phyloP scores from a whole-genome alignment of 2,888 invertebrate species.

The Coelopa pilipes region DNA sequence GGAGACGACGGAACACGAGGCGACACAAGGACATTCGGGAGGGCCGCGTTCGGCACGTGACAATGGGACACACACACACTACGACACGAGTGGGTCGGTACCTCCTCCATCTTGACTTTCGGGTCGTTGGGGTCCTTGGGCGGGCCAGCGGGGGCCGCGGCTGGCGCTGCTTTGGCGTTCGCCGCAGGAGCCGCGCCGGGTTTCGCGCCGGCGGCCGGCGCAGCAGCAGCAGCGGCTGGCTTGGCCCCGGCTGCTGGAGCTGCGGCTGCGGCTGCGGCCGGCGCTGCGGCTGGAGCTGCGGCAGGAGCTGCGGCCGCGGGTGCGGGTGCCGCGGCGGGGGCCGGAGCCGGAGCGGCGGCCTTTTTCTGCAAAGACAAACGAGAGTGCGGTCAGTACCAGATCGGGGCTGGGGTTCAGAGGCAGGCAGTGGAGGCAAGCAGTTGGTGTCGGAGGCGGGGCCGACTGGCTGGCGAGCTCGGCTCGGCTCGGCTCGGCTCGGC shows the following conservation, averaged over 20 bases:
- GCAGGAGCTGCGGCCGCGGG: conserved; percentile 45
- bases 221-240: conserved; percentile 43
- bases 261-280: conserved; percentile 45
- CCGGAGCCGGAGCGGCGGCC: conserved; percentile 51
- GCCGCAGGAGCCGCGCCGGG: conserved; percentile 46
- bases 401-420: background rate
- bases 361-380: conserved; percentile 57
- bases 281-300: conserved; percentile 43
- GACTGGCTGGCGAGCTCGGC: background rate
- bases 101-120: conserved; percentile 62
- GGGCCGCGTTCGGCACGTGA: background rate
- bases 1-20: conserved; percentile 32
- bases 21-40: conserved; percentile 34
- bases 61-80: background rate
- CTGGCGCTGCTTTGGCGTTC: conserved; percentile 48
- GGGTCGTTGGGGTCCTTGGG: conserved; percentile 63
- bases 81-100: conserved; percentile 44
- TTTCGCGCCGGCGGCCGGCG: conserved; percentile 43
- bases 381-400: no score
- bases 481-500: background rate
- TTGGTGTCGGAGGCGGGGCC: background rate
- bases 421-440: background rate
- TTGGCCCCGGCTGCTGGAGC: conserved; percentile 44
- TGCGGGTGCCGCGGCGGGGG: conserved; percentile 46
- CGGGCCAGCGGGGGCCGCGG: conserved; percentile 49